Percentiles rank a stretch among this genome's conserved stretches.
These are phyloP conservation scores for Dufourea novaeangliae DNA, from an alignment of 1,140 invertebrate species.

Conservation along the genomic window DNA sequence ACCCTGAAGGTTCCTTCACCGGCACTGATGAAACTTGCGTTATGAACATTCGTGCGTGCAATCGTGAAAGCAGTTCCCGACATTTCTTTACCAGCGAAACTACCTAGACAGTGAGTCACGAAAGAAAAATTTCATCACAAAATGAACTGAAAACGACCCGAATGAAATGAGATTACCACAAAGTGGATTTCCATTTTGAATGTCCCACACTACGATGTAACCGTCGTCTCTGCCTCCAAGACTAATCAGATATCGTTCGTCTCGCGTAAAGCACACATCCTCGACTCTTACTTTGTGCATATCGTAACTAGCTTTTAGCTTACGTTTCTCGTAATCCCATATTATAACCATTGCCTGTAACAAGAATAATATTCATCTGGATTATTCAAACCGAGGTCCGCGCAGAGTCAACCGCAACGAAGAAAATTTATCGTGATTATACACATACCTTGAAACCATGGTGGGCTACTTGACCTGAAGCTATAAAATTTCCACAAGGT, in stretches of 20 bases:
- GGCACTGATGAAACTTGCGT: slow-evolving; percentile 86
- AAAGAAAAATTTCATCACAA: no score
- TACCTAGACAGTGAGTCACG: slow-evolving; percentile 69
- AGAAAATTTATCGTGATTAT: not conserved
- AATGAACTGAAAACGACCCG: not conserved
- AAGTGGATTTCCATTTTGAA: slow-evolving; percentile 84
- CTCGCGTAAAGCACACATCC: slow-evolving; percentile 89
- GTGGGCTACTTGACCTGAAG: slow-evolving; percentile 94
- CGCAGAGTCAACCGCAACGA: not conserved
- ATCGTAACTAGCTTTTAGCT: slow-evolving; percentile 86
- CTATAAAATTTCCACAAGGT: slow-evolving; percentile 89
- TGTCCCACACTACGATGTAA: slow-evolving; percentile 89
- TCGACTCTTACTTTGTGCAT: slow-evolving; percentile 93
- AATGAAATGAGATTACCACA: slow-evolving; percentile 81
- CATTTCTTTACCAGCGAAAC: slow-evolving; percentile 84
- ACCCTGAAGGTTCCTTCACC: slow-evolving; percentile 88
- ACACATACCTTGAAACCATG: slow-evolving; percentile 91
- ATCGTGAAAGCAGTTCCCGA: slow-evolving; percentile 86
- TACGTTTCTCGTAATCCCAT: slow-evolving; percentile 90
- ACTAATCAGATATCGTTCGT: slow-evolving; percentile 91
- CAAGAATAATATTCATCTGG: slow-evolving; percentile 26
- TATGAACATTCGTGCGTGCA: slow-evolving; percentile 82
- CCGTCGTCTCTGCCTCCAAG: slow-evolving; percentile 95
- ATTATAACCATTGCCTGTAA: slow-evolving; percentile 89
- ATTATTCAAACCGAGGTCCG: not conserved